These are phyloP conservation scores for Nibea albiflora DNA, from an alignment of 2,113 vertebrate species.

Conservation along the genomic window DNA sequence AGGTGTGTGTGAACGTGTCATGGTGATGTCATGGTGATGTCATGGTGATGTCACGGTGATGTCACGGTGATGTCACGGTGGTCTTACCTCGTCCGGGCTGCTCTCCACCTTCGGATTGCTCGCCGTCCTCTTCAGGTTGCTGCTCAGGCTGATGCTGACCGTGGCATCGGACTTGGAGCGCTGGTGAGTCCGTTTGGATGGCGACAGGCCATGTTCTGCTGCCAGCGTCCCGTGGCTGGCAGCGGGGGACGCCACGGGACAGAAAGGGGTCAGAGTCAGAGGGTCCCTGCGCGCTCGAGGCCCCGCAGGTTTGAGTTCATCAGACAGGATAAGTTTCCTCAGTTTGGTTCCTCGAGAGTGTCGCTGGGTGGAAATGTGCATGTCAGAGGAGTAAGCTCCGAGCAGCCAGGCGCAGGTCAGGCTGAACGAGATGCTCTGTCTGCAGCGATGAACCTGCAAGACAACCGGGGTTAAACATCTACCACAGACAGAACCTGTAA, in stretches of 20 bases:
- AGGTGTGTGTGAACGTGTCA: no score
- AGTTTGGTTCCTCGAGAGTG: constrained; percentile 95
- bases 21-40: no score
- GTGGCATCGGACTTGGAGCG: constrained; percentile 98
- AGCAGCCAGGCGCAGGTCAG: constrained; percentile 94
- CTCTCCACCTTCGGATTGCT: constrained; percentile 97
- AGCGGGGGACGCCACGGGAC: background rate
- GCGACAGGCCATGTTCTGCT: constrained; percentile 87
- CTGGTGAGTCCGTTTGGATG: constrained; percentile 97
- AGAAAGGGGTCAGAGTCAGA: constrained; percentile 67
- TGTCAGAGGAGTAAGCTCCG: constrained; percentile 94
- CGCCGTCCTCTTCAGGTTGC: constrained; percentile 95
- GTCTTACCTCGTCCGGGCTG: constrained; percentile 90
- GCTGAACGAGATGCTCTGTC: constrained; percentile 95
- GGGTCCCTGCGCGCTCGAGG: constrained; percentile 83
- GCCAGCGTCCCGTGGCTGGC: constrained; percentile 76
- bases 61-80: no score
- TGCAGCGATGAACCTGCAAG: constrained; percentile 91
- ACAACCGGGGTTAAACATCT: background rate
- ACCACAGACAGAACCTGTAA: no score
- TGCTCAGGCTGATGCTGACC: constrained; percentile 92
- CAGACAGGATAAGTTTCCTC: constrained; percentile 93
- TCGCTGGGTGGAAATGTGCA: constrained; percentile 98
- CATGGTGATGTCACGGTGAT: no score
- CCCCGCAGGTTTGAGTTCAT: constrained; percentile 91